Evolutionary conservation across 2,113 vertebrate genomes (phyloP).

Genomic region (Petrocephalus zakoni): DNA sequence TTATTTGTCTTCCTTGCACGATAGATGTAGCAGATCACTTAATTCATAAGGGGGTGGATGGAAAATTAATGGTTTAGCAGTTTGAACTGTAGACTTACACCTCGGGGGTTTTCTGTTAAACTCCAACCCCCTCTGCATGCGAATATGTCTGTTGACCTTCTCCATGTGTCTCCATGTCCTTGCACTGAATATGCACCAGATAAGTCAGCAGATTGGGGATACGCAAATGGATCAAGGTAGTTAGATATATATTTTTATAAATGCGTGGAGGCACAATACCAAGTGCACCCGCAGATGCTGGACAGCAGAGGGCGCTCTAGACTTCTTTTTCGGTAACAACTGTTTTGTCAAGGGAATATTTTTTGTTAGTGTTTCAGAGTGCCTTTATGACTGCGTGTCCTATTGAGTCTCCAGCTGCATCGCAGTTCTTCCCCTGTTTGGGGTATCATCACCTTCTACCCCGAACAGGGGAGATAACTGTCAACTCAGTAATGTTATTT

Average conservation of each 20-base stretch:
- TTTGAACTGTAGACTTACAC: not conserved
- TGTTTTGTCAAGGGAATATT: not conserved
- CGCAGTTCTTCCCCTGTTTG: too few species aligned
- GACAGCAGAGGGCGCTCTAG: constrained; percentile 11
- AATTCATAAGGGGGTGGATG: not conserved
- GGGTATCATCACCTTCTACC: not conserved
- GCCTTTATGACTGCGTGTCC: not conserved
- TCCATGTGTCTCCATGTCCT: not conserved
- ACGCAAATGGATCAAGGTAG: not conserved
- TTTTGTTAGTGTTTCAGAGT: not conserved
- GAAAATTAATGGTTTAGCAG: not conserved
- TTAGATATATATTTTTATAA: not conserved
- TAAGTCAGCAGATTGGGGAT: not conserved
- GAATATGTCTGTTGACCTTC: not conserved
- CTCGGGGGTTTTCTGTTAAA: not conserved
- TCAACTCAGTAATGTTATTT: not conserved
- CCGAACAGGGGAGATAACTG: not conserved
- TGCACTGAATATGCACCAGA: not conserved
- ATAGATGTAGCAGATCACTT: not conserved
- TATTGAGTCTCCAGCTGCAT: not conserved
- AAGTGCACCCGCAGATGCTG: not conserved
- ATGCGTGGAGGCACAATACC: not conserved
- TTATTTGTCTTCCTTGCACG: not conserved
- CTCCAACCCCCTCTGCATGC: not conserved
- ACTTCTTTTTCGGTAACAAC: not conserved